These are phyloP conservation scores for Porites divaricata DNA, from an alignment of 92 coral and sea anemone genomes.

Conservation along the genomic window DNA sequence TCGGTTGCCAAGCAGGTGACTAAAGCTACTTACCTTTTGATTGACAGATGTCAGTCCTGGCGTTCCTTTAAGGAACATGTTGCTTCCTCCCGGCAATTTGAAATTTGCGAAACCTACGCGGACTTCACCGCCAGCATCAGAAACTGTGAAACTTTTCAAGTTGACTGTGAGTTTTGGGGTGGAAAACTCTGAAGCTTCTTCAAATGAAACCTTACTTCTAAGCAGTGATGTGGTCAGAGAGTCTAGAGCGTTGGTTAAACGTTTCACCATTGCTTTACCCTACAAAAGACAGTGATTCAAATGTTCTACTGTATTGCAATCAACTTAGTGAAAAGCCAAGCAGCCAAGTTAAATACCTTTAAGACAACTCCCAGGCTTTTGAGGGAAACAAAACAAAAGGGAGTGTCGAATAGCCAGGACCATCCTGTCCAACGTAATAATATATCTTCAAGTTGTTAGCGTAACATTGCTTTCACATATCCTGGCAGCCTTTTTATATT, in stretches of 20 bases:
- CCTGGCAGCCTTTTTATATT: too few species aligned
- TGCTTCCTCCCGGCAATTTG: constrained; percentile 52
- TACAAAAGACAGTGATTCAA: constrained; percentile 10
- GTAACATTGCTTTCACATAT: too few species aligned
- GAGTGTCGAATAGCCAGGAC: too few species aligned
- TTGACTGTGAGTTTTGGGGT: constrained; percentile 54
- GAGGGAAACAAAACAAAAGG: too few species aligned
- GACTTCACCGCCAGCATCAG: constrained; percentile 44
- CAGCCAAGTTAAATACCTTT: too few species aligned
- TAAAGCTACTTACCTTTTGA: constrained; percentile 56
- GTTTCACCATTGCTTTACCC: constrained; percentile 59
- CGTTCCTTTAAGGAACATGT: constrained; percentile 33
- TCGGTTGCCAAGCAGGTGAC: too few species aligned
- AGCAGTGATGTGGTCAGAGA: constrained; percentile 53
- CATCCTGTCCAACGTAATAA: too few species aligned
- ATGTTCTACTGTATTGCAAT: too few species aligned
- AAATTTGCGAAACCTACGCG: constrained; percentile 52
- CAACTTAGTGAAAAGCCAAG: too few species aligned
- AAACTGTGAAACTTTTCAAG: constrained; percentile 51
- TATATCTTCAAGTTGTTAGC: too few species aligned
- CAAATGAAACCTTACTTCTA: constrained; percentile 65
- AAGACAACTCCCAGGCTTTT: too few species aligned
- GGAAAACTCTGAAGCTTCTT: constrained; percentile 69
- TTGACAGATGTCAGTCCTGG: constrained; percentile 48
- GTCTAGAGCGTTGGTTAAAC: constrained; percentile 37